Evolutionary conservation across 1,140 invertebrate genomes (phyloP), one percentile per base, ranked within the genome.

Genomic region (Drosophila repleta): DNA sequence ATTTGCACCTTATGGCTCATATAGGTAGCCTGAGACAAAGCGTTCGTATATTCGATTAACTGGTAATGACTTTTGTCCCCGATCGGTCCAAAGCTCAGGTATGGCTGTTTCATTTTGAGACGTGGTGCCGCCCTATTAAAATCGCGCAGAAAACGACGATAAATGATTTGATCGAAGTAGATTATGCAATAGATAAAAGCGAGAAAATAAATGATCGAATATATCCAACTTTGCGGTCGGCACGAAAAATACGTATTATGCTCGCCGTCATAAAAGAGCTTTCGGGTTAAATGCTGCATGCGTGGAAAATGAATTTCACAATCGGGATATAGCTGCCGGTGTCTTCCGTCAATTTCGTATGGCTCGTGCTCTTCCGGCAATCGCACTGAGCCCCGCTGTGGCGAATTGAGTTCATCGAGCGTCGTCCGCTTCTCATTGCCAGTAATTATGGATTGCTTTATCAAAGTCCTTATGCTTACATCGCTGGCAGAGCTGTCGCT

Each of bases 251-350:
- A 52, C 5, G 8, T 61, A 4, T 48, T 18, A 5, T 41, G 17
- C 0, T 0, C 11, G 13, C 17, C 46, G 3, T 72, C 39, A 32
- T 51, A 68, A 10, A 76, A 45, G 2, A 52, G 24, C 0, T 37
- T 20, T 8, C 61, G 60, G 6, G 11, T 3, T 61, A 74, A 82
- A 1, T 5, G 7, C 0, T 6, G 24, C 0, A 0, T n/a, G 0
- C 35, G n/a, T 0, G 74, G 79, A 68, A 83, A 83, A 51, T 83
- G 79, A 41, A 72, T 52, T 52, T 83, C 55, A 11, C 53, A 83
- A 13, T 64, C 18, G 18, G 70, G 32, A 41, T 68, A 76, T 2
- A 15, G 0, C 4, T 65, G 41, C 4, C 46, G 29, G 0, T 13
- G 11, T 4, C 17, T 13, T 0, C 6, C 8, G 0, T 26, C 15